These are phyloP conservation scores for Eulemur coronatus DNA, from an alignment of 2,797 vertebrate species.

Conservation along the genomic window DNA sequence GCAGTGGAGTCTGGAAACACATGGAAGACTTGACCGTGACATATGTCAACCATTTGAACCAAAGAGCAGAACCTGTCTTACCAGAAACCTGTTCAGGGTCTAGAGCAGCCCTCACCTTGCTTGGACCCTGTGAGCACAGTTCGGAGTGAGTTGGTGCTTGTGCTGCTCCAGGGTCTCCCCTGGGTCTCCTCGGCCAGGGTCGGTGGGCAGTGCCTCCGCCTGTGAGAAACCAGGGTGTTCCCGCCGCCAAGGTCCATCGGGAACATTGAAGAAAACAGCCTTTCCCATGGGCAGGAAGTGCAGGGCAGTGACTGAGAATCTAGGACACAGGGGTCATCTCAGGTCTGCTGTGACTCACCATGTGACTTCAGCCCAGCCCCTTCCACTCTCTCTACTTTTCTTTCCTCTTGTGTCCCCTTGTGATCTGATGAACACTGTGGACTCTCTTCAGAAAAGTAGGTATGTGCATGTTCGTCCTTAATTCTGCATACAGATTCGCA, in stretches of 20 bases:
- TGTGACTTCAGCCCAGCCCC: not conserved
- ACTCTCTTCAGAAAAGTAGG: not conserved
- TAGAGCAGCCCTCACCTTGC: not conserved
- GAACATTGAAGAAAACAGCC: not conserved
- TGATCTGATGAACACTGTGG: not conserved
- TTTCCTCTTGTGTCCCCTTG: not conserved
- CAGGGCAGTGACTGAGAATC: not conserved
- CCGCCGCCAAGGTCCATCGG: not conserved
- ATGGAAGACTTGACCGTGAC: not conserved
- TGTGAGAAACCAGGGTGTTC: not conserved
- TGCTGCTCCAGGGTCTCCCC: not conserved
- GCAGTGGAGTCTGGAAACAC: not conserved
- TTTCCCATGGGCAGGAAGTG: not conserved
- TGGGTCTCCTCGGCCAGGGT: not conserved
- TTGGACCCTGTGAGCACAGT: not conserved
- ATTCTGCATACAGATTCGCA: not conserved
- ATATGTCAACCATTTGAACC: not conserved
- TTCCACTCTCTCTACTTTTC: not conserved
- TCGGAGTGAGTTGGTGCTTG: not conserved
- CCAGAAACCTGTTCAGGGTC: not conserved
- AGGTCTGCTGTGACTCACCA: not conserved
- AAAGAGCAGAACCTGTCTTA: not conserved
- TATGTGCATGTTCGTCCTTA: not conserved
- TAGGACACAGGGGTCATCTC: not conserved
- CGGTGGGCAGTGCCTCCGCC: not conserved